Evolutionary conservation across 2,888 invertebrate genomes (phyloP).

Genomic region (Lepeophtheirus nordmannii): DNA sequence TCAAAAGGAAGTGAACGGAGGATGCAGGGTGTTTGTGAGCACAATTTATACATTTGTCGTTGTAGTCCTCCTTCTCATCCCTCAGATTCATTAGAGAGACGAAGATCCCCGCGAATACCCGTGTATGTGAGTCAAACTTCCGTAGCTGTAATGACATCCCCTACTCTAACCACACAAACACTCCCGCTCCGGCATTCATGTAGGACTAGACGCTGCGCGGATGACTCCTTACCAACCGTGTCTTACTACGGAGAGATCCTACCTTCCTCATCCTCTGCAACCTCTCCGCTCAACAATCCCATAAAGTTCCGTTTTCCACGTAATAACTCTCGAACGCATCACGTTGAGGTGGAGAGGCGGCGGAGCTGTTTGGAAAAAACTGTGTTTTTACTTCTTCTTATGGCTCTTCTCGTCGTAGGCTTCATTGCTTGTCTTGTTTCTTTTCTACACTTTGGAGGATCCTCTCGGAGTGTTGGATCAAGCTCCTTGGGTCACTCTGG

Average conservation of each 20-base stretch:
- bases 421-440: slow-evolving; percentile 9
- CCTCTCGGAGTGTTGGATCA: too few species aligned
- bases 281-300: neutral
- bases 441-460: slow-evolving; percentile 1
- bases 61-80: slow-evolving; percentile 12
- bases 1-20: neutral
- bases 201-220: neutral
- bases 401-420: neutral
- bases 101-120: neutral
- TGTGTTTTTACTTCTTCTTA: slow-evolving; percentile 1
- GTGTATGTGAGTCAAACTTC: slow-evolving; percentile 10
- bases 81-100: neutral
- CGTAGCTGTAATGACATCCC: slow-evolving; percentile 16
- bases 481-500: too few species aligned
- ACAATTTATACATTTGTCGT: slow-evolving; percentile 22
- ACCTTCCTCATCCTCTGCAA: neutral
- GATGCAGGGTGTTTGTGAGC: slow-evolving; percentile 13
- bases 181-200: neutral
- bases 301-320: neutral
- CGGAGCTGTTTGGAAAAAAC: slow-evolving; percentile 11
- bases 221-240: neutral
- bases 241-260: slow-evolving; percentile 1
- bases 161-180: neutral
- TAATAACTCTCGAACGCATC: neutral
- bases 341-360: neutral